Percentiles rank a stretch among this genome's conserved stretches.
phyloP scores from a whole-genome alignment of 1,140 invertebrate species.

The Holcopasites calliopsidis region DNA sequence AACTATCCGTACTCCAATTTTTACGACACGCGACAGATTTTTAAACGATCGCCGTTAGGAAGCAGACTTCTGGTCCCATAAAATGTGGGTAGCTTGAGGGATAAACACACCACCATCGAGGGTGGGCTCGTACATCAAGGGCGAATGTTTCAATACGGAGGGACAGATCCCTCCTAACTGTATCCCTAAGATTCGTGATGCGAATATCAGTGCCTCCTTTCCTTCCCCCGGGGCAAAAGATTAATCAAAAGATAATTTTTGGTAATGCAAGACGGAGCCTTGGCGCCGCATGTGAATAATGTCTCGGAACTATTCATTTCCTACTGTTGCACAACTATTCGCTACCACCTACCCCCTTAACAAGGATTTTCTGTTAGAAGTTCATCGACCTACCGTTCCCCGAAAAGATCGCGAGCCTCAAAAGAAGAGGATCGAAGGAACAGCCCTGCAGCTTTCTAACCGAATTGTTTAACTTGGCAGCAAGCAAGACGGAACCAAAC shows the following conservation, averaged over 20 bases:
- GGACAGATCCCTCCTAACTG: constrained; percentile 36
- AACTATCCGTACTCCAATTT: background rate
- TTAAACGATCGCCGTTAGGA: constrained; percentile 15
- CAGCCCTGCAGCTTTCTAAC: constrained; percentile 63
- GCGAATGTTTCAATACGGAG: constrained; percentile 25
- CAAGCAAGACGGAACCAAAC: constrained; percentile 58
- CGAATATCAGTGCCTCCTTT: background rate
- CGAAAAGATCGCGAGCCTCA: constrained; percentile 48
- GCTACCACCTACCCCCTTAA: constrained; percentile 59
- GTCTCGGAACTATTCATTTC: constrained; percentile 11
- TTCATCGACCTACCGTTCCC: constrained; percentile 51
- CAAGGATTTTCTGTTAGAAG: constrained; percentile 57
- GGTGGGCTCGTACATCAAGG: constrained; percentile 8
- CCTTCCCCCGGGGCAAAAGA: constrained; percentile 10
- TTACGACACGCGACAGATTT: background rate
- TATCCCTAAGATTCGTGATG: constrained; percentile 38
- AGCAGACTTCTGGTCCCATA: constrained; percentile 19
- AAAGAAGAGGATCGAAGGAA: background rate
- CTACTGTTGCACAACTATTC: too few species aligned
- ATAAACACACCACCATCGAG: constrained; percentile 39
- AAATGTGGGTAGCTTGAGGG: constrained; percentile 29
- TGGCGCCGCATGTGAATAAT: constrained; percentile 18
- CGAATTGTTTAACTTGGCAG: constrained; percentile 69
- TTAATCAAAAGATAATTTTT: constrained; percentile 64
- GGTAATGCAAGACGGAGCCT: constrained; percentile 29